Evolutionary conservation across 37 sponge, comb jelly and placozoan species (phyloP).

Genomic region (Cliona cf. orientalis): DNA sequence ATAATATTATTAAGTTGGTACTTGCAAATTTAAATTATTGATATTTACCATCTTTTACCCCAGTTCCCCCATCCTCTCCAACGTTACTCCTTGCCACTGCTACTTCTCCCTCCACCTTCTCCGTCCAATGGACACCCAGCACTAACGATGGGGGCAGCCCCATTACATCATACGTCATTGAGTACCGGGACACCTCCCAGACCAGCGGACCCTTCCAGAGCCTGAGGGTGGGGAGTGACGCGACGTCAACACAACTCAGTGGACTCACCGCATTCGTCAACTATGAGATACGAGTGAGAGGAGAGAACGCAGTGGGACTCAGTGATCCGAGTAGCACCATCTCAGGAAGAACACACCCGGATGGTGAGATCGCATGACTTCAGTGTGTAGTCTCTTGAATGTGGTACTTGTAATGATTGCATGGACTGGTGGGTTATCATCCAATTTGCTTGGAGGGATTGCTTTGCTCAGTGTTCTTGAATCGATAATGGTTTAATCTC

Average conservation of each 20-base stretch:
- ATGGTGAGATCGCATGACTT: constrained; percentile 21
- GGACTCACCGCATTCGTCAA: constrained; percentile 50
- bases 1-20: too few relatives aligned
- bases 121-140: constrained; percentile 46
- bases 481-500: too few relatives aligned
- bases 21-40: neutral
- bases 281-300: constrained; percentile 57
- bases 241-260: neutral
- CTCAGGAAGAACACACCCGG: constrained; percentile 37
- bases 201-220: neutral
- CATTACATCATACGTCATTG: constrained; percentile 60
- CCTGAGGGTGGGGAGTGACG: neutral
- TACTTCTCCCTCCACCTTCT: constrained; percentile 30
- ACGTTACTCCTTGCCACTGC: constrained; percentile 6
- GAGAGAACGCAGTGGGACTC: constrained; percentile 50
- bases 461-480: too few relatives aligned
- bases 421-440: too few relatives aligned
- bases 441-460: too few relatives aligned
- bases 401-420: too few relatives aligned
- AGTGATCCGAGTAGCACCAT: constrained; percentile 32
- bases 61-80: constrained; percentile 77
- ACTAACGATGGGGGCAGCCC: constrained; percentile 65
- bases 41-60: neutral
- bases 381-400: too few relatives aligned
- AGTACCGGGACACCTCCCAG: constrained; percentile 22